Conservation (phyloP, 2,113 vertebrate genomes). For the Sus scrofa region DNA sequence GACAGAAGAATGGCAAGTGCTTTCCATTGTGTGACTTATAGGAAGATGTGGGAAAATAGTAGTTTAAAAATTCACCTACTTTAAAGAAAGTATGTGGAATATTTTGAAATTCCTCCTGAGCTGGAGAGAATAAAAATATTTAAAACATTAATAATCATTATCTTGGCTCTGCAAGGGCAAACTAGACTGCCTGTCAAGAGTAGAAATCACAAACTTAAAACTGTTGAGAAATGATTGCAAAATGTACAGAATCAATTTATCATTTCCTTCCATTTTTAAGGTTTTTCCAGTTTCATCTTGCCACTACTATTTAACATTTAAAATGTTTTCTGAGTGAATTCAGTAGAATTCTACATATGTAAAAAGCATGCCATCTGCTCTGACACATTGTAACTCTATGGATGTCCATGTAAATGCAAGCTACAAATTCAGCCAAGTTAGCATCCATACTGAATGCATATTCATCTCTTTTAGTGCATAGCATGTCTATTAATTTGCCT, state of each 20-base stretch:
- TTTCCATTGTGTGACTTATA: conserved; percentile 6
- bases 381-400: neutral
- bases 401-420: neutral
- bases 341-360: neutral
- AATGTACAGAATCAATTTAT: neutral
- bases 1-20: conserved; percentile 20
- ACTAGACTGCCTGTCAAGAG: neutral
- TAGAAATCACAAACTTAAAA: neutral
- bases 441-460: neutral
- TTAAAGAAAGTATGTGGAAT: neutral
- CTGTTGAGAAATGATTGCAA: neutral
- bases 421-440: neutral
- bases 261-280: conserved; percentile 19
- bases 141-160: conserved; percentile 35
- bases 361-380: neutral
- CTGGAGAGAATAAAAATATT: neutral
- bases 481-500: neutral
- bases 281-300: neutral
- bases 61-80: conserved; percentile 41
- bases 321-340: neutral
- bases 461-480: neutral
- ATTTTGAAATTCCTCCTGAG: conserved; percentile 5
- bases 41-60: neutral
- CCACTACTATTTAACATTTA: neutral
- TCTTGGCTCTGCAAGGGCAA: neutral